These are phyloP conservation scores for Pionites leucogaster DNA, from an alignment of 2,113 vertebrate genomes.

Conservation along the genomic window DNA sequence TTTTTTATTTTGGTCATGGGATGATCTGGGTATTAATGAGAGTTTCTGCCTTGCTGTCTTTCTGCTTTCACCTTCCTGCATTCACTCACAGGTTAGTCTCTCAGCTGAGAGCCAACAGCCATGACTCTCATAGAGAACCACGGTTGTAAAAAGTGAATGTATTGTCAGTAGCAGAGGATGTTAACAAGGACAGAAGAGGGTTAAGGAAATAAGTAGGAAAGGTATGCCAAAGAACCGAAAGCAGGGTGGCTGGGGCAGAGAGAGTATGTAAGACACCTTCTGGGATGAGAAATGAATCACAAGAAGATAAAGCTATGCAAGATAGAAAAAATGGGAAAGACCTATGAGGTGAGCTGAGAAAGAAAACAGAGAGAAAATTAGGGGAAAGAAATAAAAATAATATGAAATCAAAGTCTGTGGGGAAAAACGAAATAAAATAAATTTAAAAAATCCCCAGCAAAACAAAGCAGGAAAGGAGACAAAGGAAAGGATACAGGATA, in stretches of 20 bases:
- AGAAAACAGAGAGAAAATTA: background rate
- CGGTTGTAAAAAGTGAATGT: background rate
- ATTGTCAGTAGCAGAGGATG: background rate
- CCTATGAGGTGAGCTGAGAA: background rate
- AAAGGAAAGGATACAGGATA: background rate
- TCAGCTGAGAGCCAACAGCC: background rate
- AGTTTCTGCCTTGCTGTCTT: background rate
- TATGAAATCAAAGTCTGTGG: background rate
- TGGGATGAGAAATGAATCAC: background rate
- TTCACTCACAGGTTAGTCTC: background rate
- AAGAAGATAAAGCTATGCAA: background rate
- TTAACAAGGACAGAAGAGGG: background rate
- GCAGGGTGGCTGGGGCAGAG: rapidly evolving
- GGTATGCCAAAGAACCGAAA: background rate
- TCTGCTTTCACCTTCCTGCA: background rate
- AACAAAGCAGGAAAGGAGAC: background rate
- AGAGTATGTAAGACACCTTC: background rate
- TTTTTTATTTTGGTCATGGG: background rate
- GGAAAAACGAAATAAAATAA: background rate
- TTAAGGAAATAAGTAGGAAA: background rate
- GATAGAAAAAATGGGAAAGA: background rate
- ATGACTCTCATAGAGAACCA: background rate
- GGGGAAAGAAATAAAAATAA: background rate
- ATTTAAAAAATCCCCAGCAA: too few species aligned
- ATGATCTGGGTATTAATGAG: background rate